Evolutionary conservation across 2,113 vertebrate genomes (phyloP).

Genomic region (Engystomops pustulosus): DNA sequence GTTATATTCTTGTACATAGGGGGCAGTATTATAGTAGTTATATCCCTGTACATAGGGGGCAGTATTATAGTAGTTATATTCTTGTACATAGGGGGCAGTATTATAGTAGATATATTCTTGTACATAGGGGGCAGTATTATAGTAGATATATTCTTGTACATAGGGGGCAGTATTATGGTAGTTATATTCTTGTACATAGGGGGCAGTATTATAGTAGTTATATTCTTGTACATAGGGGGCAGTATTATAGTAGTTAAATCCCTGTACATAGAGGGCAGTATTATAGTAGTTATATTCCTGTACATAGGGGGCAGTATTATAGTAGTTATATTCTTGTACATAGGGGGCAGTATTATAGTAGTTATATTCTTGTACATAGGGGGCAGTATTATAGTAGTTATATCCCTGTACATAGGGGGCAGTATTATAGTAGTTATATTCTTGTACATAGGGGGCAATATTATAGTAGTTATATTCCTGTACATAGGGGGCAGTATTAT

Average conservation of each 20-base stretch:
- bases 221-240: not conserved
- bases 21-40: not conserved
- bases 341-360: not conserved
- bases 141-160: slow-evolving; percentile 6
- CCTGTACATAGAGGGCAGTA: too few species aligned
- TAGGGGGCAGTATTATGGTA: not conserved
- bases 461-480: slow-evolving; percentile 1
- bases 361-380: too few species aligned
- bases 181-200: not conserved
- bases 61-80: slow-evolving; percentile 16
- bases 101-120: slow-evolving; percentile 6
- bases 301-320: not conserved
- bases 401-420: not conserved
- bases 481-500: not conserved
- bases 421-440: slow-evolving; percentile 16
- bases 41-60: not conserved
- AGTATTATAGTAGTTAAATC: slow-evolving; percentile 1
- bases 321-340: slow-evolving; percentile 2
- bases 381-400: not conserved
- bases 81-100: not conserved
- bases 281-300: slow-evolving; percentile 4
- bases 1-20: too few species aligned
- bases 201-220: slow-evolving; percentile 9
- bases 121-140: not conserved
- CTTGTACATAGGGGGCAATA: not conserved